A percentile compares a stretch with the other conserved stretches of the same genome.
Evolutionary conservation across 2,797 vertebrate genomes (phyloP).

Genomic region (Phoebastria nigripes): DNA sequence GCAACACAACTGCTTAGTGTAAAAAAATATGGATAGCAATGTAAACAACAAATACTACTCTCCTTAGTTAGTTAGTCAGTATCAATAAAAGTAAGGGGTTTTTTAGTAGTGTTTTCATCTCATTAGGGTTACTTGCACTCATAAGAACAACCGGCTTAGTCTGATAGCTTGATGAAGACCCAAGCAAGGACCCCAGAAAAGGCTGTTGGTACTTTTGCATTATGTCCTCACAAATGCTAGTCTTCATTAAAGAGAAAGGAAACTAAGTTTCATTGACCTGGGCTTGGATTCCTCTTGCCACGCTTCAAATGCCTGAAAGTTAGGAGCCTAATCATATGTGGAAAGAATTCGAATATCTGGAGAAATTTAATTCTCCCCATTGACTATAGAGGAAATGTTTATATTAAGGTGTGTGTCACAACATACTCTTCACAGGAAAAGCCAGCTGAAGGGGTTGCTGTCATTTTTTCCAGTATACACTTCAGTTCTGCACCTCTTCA

Average conservation of each 20-base stretch:
- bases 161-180: neutral
- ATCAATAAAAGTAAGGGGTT: neutral
- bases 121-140: neutral
- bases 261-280: neutral
- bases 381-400: neutral
- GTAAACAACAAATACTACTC: neutral
- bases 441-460: neutral
- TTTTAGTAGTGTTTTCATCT: neutral
- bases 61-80: neutral
- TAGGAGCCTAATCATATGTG: neutral
- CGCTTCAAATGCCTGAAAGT: neutral
- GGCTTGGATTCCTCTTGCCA: neutral
- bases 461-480: neutral
- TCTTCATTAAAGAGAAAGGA: neutral
- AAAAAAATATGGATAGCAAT: neutral
- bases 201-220: neutral
- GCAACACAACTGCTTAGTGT: conserved; percentile 12
- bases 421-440: neutral
- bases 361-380: neutral
- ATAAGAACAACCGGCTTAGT: neutral
- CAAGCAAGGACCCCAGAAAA: neutral
- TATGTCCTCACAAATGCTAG: neutral
- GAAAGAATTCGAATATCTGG: neutral
- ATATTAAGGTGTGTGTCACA: neutral
- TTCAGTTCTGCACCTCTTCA: neutral